These are phyloP conservation scores for Stylophora pistillata DNA, from an alignment of 64 coral and sea anemone species.

Conservation along the genomic window DNA sequence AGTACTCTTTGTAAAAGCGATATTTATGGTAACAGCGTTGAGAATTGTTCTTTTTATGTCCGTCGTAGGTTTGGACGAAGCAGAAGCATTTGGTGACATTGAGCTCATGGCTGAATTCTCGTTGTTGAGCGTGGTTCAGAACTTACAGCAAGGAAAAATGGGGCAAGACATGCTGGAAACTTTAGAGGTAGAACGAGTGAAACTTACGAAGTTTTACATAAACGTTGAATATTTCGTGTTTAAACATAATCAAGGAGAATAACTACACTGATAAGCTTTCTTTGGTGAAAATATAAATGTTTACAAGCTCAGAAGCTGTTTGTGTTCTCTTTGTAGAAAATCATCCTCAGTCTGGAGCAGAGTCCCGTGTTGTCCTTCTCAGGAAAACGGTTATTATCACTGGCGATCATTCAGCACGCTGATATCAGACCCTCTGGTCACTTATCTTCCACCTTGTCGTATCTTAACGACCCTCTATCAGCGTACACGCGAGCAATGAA, in stretches of 20 bases:
- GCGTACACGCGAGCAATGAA: slow-evolving; percentile 72
- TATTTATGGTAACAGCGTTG: no score
- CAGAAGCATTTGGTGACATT: slow-evolving; percentile 91
- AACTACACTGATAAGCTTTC: no score
- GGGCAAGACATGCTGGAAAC: slow-evolving; percentile 43
- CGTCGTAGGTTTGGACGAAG: slow-evolving; percentile 70
- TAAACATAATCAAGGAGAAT: no score
- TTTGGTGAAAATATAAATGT: no score
- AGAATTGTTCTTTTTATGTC: neutral
- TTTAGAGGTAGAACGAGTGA: slow-evolving; percentile 35
- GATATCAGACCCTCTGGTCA: slow-evolving; percentile 58
- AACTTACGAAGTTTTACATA: neutral
- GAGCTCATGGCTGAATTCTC: slow-evolving; percentile 84
- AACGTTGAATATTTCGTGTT: neutral
- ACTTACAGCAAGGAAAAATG: slow-evolving; percentile 80
- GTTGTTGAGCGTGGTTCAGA: slow-evolving; percentile 45
- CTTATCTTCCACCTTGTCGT: slow-evolving; percentile 29
- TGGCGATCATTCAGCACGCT: slow-evolving; percentile 68
- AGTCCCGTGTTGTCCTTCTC: slow-evolving; percentile 70
- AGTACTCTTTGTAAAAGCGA: no score
- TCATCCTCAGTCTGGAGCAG: slow-evolving; percentile 65
- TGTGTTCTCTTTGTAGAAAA: slow-evolving; percentile 31
- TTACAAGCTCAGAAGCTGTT: no score
- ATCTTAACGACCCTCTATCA: slow-evolving; percentile 56
- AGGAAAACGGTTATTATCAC: slow-evolving; percentile 64